Evolutionary conservation across 1,140 invertebrate genomes (phyloP).

Genomic region (Danaus melanippus): DNA sequence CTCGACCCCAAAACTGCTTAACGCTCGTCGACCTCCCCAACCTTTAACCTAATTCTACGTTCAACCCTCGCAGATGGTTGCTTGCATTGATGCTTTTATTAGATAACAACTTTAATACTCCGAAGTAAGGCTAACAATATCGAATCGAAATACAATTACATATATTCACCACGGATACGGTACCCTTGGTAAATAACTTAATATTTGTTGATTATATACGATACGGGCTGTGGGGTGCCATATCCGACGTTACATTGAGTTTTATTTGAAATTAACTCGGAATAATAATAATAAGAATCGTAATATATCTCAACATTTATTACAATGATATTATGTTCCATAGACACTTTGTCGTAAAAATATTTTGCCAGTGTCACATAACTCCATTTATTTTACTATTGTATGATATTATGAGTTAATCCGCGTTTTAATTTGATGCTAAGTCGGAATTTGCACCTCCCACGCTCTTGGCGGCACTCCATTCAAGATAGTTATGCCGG

Average conservation of each 20-base stretch:
- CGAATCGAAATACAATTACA: conserved; percentile 37
- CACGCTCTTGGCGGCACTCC: conserved; percentile 54
- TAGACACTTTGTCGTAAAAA: too few species aligned
- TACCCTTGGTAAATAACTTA: conserved; percentile 29
- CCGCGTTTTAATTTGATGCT: conserved; percentile 33
- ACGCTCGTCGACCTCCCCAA: conserved; percentile 44
- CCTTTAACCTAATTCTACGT: conserved; percentile 54
- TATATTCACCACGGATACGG: conserved; percentile 21
- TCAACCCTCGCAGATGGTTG: conserved; percentile 46
- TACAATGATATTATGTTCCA: too few species aligned
- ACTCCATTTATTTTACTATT: too few species aligned
- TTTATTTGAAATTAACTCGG: too few species aligned
- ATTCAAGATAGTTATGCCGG: conserved; percentile 45
- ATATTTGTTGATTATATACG: conserved; percentile 37
- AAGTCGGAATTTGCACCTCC: conserved; percentile 38
- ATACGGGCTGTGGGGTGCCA: conserved; percentile 24
- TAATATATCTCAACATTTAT: too few species aligned
- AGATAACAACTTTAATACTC: conserved; percentile 38
- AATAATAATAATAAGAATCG: too few species aligned
- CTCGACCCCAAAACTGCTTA: conserved; percentile 51
- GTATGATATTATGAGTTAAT: conserved; percentile 24
- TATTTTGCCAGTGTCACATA: too few species aligned
- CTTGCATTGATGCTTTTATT: conserved; percentile 53
- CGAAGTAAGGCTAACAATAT: conserved; percentile 23
- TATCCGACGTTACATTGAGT: conserved; percentile 10